These are phyloP conservation scores for Centruroides sculpturatus DNA, from an alignment of 1,140 invertebrate species.

Conservation along the genomic window DNA sequence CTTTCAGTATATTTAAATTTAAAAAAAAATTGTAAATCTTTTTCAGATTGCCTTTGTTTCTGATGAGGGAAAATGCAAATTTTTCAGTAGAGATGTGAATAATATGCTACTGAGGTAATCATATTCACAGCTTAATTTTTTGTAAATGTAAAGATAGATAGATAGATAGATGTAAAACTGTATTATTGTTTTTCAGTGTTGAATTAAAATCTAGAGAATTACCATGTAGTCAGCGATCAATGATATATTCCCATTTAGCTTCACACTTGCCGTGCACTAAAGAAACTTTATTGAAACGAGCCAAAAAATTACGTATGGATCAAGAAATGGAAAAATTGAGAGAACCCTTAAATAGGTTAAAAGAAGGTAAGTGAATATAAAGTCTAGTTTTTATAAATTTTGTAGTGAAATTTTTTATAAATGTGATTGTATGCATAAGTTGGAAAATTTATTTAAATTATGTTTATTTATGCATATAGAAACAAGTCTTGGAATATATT, in stretches of 20 bases:
- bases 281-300: constrained; percentile 46
- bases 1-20: too few species aligned
- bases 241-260: constrained; percentile 45
- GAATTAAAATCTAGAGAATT: constrained; percentile 39
- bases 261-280: constrained; percentile 48
- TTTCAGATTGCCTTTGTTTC: constrained; percentile 34
- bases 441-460: too few species aligned
- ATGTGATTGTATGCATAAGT: too few species aligned
- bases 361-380: constrained; percentile 22
- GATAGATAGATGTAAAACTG: too few species aligned
- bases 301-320: constrained; percentile 45
- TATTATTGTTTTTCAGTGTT: constrained; percentile 34
- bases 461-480: too few species aligned
- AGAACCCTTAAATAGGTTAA: constrained; percentile 32
- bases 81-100: constrained; percentile 47
- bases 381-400: too few species aligned
- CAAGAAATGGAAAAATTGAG: constrained; percentile 40
- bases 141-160: too few species aligned
- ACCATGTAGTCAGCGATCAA: constrained; percentile 35
- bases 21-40: background rate
- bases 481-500: too few species aligned
- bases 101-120: constrained; percentile 42
- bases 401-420: too few species aligned
- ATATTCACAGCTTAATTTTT: background rate
- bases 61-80: constrained; percentile 44